Conservation (phyloP, 2,113 vertebrate genomes). For the Macrotis lagotis region DNA sequence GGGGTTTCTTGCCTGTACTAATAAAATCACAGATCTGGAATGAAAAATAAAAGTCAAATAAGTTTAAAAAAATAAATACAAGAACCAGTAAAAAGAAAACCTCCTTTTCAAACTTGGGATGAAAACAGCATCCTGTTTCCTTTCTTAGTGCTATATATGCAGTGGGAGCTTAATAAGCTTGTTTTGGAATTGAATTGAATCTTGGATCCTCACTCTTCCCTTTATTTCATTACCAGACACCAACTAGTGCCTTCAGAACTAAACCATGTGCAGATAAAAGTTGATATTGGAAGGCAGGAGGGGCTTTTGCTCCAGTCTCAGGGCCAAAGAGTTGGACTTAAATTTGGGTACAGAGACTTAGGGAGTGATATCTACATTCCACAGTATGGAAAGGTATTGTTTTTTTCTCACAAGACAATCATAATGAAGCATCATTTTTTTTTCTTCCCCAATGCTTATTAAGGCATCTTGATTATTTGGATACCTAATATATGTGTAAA, state of each 20-base stretch:
- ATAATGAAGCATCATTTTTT: not conserved
- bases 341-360: not conserved
- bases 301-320: not conserved
- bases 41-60: not conserved
- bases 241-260: not conserved
- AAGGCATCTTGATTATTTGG: not conserved
- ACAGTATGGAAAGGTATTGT: not conserved
- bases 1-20: not conserved
- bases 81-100: not conserved
- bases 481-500: conserved; percentile 12
- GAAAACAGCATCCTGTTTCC: not conserved
- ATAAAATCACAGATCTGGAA: not conserved
- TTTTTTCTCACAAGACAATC: not conserved
- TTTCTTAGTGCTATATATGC: not conserved
- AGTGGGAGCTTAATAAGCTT: not conserved
- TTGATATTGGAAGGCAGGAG: not conserved
- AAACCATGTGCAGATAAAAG: not conserved
- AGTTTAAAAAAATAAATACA: not conserved
- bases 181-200: not conserved
- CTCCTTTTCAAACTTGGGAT: not conserved
- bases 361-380: not conserved
- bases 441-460: conserved; percentile 12
- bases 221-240: not conserved
- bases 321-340: not conserved
- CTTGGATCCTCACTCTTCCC: not conserved